Base-by-base conservation (phyloP, 2,113 vertebrate genomes). In the Percina caprodes region DNA sequence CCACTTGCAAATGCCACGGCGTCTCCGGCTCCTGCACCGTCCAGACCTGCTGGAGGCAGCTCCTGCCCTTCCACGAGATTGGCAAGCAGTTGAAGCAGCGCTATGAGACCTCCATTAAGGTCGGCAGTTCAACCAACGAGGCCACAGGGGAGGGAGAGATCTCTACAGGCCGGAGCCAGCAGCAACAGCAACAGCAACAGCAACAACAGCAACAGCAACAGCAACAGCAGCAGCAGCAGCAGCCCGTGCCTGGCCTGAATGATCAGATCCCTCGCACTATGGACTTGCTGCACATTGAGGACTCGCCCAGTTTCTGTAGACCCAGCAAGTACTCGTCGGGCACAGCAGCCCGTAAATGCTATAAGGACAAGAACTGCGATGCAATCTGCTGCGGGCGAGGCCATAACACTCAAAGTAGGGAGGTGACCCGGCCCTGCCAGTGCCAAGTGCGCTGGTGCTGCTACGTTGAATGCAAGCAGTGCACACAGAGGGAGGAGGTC, bases 361-460 rank as follows among this genome's bases (percentile, higher is more conserved):
- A 99, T 95, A 98, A 99, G 24, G 98, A 98, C 94, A 98, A 99
- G 93, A 99, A 99, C 96, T 99, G 98, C 0, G 98, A 99, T 74
- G 98, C 97, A 83, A 99, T 99, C 89, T 99, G 98, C 95, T 99
- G 98, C 0, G 98, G 97, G 13, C 95, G 98, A 6, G 98, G 98
- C 71, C 97, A 99, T 90, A 99, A 99, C 91, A 99, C 98, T 0
- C 98, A 99, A 91, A 99, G 98, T 87, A 91, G 97, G 3, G 98
- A 98, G 89, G 97, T 99, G 89, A 99, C 98, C 0, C 93, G 97
- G 23, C 97, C 98, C 0, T 99, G 98, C 93, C 98, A 99, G 90
- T 99, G 98, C 92, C 98, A 99, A 90, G 98, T 99, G 77, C 97
- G 98, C 81, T 99, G 98, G 98, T 99, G 98, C 94, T 99, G 98